phyloP scores from a whole-genome alignment of 1,140 invertebrate genomes.

The Drosophila kohkoa region DNA sequence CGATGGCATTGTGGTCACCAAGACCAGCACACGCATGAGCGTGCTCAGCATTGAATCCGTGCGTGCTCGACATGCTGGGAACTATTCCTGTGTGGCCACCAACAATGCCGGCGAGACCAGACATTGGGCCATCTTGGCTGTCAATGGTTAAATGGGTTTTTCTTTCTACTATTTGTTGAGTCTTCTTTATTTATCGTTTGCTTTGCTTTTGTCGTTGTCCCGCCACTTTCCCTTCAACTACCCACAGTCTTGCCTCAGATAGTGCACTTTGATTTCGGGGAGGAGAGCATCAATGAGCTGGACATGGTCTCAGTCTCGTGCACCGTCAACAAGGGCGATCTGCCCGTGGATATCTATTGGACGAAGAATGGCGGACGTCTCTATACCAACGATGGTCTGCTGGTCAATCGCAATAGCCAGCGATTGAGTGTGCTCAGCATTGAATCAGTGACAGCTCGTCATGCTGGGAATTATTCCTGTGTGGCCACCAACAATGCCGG shows the following conservation, averaged over 20 bases:
- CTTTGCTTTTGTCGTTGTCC: constrained; percentile 36
- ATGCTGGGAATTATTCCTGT: constrained; percentile 90
- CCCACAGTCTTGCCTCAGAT: constrained; percentile 88
- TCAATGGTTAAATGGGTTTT: constrained; percentile 53
- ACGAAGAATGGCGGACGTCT: constrained; percentile 84
- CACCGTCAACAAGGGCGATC: constrained; percentile 94
- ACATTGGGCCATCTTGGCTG: constrained; percentile 87
- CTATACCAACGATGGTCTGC: constrained; percentile 85
- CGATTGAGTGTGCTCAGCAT: constrained; percentile 89
- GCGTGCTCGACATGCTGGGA: constrained; percentile 88
- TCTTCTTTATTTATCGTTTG: constrained; percentile 8
- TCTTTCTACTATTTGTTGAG: neutral
- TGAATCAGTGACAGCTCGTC: constrained; percentile 87
- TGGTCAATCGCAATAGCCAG: constrained; percentile 87
- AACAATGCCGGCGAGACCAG: constrained; percentile 90
- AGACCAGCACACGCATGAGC: constrained; percentile 88
- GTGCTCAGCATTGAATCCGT: constrained; percentile 89
- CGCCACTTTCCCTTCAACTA: neutral
- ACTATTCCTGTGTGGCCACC: constrained; percentile 90
- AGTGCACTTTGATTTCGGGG: constrained; percentile 89
- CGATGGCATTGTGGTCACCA: constrained; percentile 86
- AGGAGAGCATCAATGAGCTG: constrained; percentile 89
- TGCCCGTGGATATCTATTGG: constrained; percentile 92
- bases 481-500: constrained; percentile 91
- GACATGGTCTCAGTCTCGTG: constrained; percentile 90